Evolutionary conservation across 2,797 vertebrate species (phyloP), one percentile per base, ranked within the genome.

Genomic region (Saguinus oedipus): DNA sequence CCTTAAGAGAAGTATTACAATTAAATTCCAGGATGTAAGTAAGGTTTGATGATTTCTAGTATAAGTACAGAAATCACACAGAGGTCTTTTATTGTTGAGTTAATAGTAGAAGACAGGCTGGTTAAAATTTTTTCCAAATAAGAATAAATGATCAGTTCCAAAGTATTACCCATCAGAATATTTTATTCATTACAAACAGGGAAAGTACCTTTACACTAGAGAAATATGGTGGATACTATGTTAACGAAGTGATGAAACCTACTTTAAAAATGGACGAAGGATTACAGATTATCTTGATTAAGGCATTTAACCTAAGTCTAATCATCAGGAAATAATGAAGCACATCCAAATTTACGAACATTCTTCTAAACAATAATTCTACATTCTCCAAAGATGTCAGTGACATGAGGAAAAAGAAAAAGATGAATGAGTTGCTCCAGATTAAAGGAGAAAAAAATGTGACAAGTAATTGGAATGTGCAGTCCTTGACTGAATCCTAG

Each of bases 161-260:
- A 79, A 94, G 33, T 72, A 44, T 78, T 11, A 42, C 1, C 5
- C 24, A n/a, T 95, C 57, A 27, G 68, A 81, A 93, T 76, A 90
- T 93, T 93, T 86, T 90, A 86, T 90, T 95, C 70, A 82, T 78
- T 86, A 90, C n/a, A 70, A 70, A 86, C 27, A 5, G 22, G 44
- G 80, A 81, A 90, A 50, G 2, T 46, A 82, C 17, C 76, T 95
- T 86, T 86, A 36, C 5, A 33, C 14, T n/a, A 78, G 59, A 72
- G 57, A 81, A 87, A 72, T 82, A 50, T 68, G 59, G 50, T 72
- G 20, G 13, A 46, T 2, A 20, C 6, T 15, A 50, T 1, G 6
- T 36, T 68, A 79, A 89, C 3, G 26, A 90, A 57, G 53, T 76
- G 15, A 61, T 30, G 59, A 88, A 85, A 48, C 3, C 6, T 61